A percentile compares a stretch with the other conserved stretches of the same genome.
These are phyloP conservation scores for Oryzias curvinotus DNA, from an alignment of 2,113 vertebrate genomes.

Conservation along the genomic window DNA sequence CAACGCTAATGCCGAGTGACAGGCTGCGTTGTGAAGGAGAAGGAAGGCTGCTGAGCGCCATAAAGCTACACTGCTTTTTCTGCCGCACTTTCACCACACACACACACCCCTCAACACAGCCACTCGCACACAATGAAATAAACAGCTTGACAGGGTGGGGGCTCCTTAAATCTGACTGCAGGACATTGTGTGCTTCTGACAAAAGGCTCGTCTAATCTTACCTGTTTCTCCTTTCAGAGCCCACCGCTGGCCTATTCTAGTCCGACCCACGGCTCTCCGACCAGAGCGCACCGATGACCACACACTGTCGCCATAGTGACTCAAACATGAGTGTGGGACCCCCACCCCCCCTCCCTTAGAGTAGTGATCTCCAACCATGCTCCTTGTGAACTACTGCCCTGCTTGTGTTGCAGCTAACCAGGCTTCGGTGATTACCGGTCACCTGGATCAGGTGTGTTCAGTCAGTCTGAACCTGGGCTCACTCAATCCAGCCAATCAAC, in stretches of 20 bases:
- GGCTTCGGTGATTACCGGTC: no score
- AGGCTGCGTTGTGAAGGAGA: conserved; percentile 85
- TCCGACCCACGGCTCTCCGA: conserved; percentile 86
- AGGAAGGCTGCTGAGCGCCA: conserved; percentile 78
- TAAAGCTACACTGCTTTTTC: conserved; percentile 62
- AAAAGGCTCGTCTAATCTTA: conserved; percentile 96
- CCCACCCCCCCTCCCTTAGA: conserved; percentile 6
- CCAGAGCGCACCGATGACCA: conserved; percentile 89
- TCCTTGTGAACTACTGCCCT: no score
- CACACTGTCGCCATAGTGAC: conserved; percentile 99
- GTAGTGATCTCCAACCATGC: no score
- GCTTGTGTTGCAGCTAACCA: no score
- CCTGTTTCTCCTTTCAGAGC: conserved; percentile 94
- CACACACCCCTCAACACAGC: conserved; percentile 33
- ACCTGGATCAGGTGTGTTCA: no score
- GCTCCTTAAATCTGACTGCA: conserved; percentile 94
- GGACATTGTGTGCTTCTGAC: conserved; percentile 96
- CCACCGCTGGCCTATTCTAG: conserved; percentile 92
- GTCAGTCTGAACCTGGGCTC: no score
- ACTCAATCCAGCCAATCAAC: no score
- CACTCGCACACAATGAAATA: conserved; percentile 27
- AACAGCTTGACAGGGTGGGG: conserved; percentile 69
- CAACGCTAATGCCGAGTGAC: conserved; percentile 98
- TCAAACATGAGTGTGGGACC: conserved; percentile 81
- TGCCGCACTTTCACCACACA: conserved; percentile 38